Base-by-base conservation (phyloP, 2,888 invertebrate genomes). In the Pristionchus mayeri region DNA sequence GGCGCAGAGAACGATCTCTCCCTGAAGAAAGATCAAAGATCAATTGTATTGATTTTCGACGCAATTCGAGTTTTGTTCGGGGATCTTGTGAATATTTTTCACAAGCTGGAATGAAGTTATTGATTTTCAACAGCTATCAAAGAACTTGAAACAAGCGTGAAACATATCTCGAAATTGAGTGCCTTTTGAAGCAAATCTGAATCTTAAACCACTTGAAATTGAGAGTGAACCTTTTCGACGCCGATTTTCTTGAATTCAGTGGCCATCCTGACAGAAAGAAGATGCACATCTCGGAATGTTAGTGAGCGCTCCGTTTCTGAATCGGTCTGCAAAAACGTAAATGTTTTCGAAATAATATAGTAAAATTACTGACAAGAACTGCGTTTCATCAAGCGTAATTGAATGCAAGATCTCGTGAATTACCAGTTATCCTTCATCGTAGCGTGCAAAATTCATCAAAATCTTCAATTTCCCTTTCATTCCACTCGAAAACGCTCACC, bases 1-100 rank as follows among this genome's bases (percentile, higher is more conserved):
- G 30, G 87, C 87, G 16, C 89, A 87, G 27, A 91, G 75, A 6
- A 91, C 81, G 13, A 85, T 84, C 54, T 88, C 88, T 40, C 88
- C 90, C 82, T 82, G 60, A 24, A 50, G 21, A 52, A 52, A 4
- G 21, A 44, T 44, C 13, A 44, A 44, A 13, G 44, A 57, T 57
- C 57, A 57, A 44, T 44, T 9, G 13, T 44, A 44, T n/a, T n/a
- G n/a, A n/a, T n/a, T n/a, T n/a, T n/a, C n/a, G n/a, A n/a, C n/a
- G n/a, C n/a, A n/a, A n/a, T n/a, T n/a, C n/a, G n/a, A n/a, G n/a
- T n/a, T n/a, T n/a, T n/a, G n/a, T n/a, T n/a, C n/a, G n/a, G n/a
- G n/a, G n/a, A n/a, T n/a, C n/a, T n/a, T n/a, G n/a, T n/a, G n/a
- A n/a, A n/a, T n/a, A n/a, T n/a, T n/a, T n/a, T n/a, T n/a, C n/a